Evolutionary conservation across 2,888 invertebrate species (phyloP).

Genomic region (Cheilosia grossa): DNA sequence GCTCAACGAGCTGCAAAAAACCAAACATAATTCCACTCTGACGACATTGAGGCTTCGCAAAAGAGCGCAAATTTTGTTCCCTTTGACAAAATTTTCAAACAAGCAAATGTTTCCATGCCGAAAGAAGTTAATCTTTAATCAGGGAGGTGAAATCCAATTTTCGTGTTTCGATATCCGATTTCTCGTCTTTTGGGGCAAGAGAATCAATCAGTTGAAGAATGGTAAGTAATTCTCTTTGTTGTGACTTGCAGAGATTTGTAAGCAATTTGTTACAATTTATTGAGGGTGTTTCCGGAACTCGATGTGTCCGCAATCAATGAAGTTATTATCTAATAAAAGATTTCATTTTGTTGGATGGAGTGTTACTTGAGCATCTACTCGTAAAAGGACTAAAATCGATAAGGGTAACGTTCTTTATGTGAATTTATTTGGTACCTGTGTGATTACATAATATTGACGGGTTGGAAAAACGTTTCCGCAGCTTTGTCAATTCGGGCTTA

Average conservation of each 20-base stretch:
- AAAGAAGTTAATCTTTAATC: constrained; percentile 13
- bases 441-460: too few species aligned
- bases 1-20: constrained; percentile 3
- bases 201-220: constrained; percentile 21
- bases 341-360: neutral
- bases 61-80: neutral
- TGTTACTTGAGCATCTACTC: neutral
- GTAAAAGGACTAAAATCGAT: too few species aligned
- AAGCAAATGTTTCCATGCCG: neutral
- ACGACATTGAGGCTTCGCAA: neutral
- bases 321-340: constrained; percentile 29
- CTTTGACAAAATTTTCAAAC: neutral
- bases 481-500: too few species aligned
- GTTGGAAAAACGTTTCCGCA: too few species aligned
- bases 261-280: constrained; percentile 29
- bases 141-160: neutral
- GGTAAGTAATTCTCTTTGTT: neutral
- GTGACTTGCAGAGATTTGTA: constrained; percentile 1
- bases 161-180: neutral
- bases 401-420: neutral
- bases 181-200: neutral
- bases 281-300: neutral
- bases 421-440: too few species aligned
- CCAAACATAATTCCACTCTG: neutral
- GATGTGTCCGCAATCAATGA: constrained; percentile 16